These are phyloP conservation scores for Pterocles burchelli DNA, from an alignment of 2,113 vertebrate species.

Conservation along the genomic window DNA sequence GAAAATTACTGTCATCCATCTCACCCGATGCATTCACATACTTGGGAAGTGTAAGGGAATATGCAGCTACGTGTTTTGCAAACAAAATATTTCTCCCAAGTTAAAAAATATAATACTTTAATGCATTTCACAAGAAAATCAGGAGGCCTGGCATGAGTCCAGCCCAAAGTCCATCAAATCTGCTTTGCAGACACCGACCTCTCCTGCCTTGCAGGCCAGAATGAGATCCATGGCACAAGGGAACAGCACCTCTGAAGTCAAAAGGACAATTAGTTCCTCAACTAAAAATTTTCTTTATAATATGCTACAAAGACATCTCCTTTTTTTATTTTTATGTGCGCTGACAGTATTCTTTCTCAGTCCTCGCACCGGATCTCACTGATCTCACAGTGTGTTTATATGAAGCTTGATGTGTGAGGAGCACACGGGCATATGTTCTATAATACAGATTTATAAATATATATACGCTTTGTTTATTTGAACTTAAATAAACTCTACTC, in stretches of 20 bases:
- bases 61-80: conserved; percentile 1
- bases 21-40: conserved; percentile 48
- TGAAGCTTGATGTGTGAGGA: not conserved
- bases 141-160: not conserved
- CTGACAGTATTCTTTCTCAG: not conserved
- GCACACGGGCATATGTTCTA: not conserved
- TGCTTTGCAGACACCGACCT: not conserved
- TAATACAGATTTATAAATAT: not conserved
- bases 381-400: not conserved
- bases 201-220: not conserved
- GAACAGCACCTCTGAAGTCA: not conserved
- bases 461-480: not conserved
- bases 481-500: not conserved
- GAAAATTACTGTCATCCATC: conserved; percentile 84
- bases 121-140: not conserved
- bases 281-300: not conserved
- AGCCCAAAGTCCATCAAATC: not conserved
- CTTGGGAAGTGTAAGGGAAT: conserved; percentile 40
- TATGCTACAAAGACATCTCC: not conserved
- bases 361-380: not conserved
- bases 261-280: not conserved
- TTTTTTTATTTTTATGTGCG: not conserved
- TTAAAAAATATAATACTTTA: not conserved
- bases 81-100: conserved; percentile 26
- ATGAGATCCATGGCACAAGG: not conserved